Conservation (phyloP, 2,113 vertebrate species). For the Marmota monax region DNA sequence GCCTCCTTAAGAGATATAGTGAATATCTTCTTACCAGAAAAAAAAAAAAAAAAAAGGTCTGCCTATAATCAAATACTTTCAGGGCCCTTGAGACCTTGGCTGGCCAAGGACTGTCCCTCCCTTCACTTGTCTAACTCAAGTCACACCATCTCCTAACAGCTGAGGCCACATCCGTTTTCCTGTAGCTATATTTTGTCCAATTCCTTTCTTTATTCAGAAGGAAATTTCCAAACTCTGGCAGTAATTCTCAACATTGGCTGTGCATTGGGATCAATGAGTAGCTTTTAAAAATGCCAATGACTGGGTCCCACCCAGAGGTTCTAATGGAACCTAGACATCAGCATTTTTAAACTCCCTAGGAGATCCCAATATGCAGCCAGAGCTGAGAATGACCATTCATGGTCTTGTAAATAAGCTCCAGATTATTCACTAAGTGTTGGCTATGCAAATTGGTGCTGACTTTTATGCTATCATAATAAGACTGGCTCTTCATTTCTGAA, state of each 20-base stretch:
- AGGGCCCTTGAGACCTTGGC: background rate
- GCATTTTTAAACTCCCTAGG: background rate
- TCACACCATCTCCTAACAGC: background rate
- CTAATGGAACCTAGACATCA: background rate
- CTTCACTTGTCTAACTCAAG: background rate
- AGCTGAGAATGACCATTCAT: background rate
- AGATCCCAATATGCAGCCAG: background rate
- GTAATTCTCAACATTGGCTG: background rate
- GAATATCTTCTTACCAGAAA: background rate
- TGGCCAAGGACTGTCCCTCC: background rate
- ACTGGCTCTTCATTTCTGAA: background rate
- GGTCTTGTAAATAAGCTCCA: background rate
- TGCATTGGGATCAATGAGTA: background rate
- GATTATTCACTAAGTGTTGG: background rate
- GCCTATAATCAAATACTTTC: background rate
- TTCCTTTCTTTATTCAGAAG: conserved; percentile 24
- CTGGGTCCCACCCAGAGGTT: background rate
- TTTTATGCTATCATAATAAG: background rate
- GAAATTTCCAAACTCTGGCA: background rate
- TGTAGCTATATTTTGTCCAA: background rate
- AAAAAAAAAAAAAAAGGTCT: background rate
- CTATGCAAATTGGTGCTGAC: background rate
- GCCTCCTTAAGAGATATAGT: background rate
- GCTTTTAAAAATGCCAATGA: background rate
- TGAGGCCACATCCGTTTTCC: background rate